Percentiles rank a stretch among this genome's conserved stretches.
phyloP scores from a whole-genome alignment of 2,888 invertebrate species.

The Coecobrya sp. region DNA sequence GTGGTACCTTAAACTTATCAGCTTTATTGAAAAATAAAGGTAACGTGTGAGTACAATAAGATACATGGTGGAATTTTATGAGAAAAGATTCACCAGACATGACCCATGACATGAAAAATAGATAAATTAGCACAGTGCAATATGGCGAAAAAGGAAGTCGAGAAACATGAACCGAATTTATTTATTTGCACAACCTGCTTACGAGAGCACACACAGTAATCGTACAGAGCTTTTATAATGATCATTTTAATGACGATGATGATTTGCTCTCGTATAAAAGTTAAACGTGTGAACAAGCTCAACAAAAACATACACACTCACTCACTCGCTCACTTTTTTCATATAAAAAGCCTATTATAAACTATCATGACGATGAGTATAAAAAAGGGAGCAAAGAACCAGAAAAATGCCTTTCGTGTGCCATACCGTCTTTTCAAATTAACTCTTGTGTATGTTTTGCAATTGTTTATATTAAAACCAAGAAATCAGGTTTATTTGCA shows the following conservation, averaged over 20 bases:
- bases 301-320: conserved; percentile 38
- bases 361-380: not conserved
- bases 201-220: not conserved
- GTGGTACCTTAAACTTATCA: too few relatives aligned
- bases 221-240: not conserved
- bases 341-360: not conserved
- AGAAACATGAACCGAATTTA: not conserved
- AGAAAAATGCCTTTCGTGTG: conserved; percentile 28
- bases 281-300: conserved; percentile 62
- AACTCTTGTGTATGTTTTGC: not conserved
- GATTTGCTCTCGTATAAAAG: not conserved
- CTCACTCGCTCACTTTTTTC: too few relatives aligned
- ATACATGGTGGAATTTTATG: too few relatives aligned
- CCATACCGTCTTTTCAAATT: not conserved
- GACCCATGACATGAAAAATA: not conserved
- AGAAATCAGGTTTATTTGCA: conserved; percentile 14
- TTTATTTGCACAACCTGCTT: conserved; percentile 24
- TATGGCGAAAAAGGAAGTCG: not conserved
- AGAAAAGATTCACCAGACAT: too few relatives aligned
- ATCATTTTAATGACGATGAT: not conserved
- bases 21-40: too few relatives aligned
- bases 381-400: conserved; percentile 18
- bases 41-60: too few relatives aligned
- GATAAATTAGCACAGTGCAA: not conserved
- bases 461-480: conserved; percentile 21